A percentile compares a stretch with the other conserved stretches of the same genome.
These are phyloP conservation scores for Hydrolagus colliei DNA, from an alignment of 2,797 vertebrate genomes.

Conservation along the genomic window DNA sequence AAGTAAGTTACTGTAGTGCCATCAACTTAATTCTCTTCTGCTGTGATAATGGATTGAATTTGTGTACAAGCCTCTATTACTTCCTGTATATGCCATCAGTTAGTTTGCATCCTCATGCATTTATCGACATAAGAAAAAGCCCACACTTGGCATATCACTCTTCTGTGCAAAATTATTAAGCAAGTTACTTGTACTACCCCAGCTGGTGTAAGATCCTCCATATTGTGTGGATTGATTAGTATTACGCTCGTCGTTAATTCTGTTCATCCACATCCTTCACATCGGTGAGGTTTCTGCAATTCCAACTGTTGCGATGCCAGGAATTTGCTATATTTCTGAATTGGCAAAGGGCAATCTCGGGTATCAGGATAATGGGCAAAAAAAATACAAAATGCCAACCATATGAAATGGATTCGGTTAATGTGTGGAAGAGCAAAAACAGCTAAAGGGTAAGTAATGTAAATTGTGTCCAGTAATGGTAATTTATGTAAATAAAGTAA, in stretches of 20 bases:
- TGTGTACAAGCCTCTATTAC: background rate
- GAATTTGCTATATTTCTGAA: background rate
- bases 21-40: background rate
- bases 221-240: background rate
- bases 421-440: background rate
- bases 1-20: background rate
- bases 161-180: background rate
- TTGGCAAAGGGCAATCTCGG: background rate
- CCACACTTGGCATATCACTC: background rate
- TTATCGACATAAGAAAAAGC: background rate
- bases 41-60: too few relatives aligned
- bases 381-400: too few relatives aligned
- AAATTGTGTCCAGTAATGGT: background rate
- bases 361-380: too few relatives aligned
- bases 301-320: background rate
- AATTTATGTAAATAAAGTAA: background rate
- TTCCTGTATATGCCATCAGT: background rate
- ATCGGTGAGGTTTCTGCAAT: background rate
- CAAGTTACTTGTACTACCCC: background rate
- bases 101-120: background rate
- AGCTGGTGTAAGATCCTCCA: background rate
- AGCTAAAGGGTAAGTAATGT: background rate
- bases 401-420: background rate
- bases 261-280: background rate
- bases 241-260: background rate